These are phyloP conservation scores for Lasioglossum figueresi DNA, from an alignment of 2,888 invertebrate species.

Conservation along the genomic window DNA sequence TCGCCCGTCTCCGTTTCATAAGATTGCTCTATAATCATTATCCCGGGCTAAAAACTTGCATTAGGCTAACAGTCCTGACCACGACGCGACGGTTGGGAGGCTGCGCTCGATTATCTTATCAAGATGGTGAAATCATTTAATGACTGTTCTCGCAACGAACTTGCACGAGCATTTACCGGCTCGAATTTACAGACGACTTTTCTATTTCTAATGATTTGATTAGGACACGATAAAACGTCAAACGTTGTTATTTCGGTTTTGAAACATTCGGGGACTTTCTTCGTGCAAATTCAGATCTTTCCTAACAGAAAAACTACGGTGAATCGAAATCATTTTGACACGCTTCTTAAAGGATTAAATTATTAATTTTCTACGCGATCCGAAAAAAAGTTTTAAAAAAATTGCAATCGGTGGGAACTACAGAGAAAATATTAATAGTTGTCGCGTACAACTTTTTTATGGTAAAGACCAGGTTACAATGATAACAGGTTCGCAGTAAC, in stretches of 20 bases:
- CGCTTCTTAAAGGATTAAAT: too few species aligned
- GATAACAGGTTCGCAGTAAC: not conserved
- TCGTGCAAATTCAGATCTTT: not conserved
- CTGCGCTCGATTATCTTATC: conserved; percentile 46
- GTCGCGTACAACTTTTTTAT: too few species aligned
- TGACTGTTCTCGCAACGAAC: conserved; percentile 29
- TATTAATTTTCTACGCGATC: too few species aligned
- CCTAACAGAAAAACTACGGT: not conserved
- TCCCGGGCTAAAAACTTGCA: conserved; percentile 23
- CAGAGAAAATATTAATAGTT: too few species aligned
- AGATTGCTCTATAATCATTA: conserved; percentile 14
- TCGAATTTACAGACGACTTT: conserved; percentile 24
- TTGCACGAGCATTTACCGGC: conserved; percentile 23
- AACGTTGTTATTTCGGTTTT: not conserved
- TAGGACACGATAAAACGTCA: not conserved
- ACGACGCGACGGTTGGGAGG: not conserved
- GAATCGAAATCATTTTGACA: too few species aligned
- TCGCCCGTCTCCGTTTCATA: not conserved
- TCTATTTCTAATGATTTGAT: conserved; percentile 20
- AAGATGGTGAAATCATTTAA: conserved; percentile 56
- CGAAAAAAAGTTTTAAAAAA: too few species aligned
- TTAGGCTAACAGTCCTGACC: conserved; percentile 16
- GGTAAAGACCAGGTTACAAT: not conserved
- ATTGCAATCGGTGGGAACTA: too few species aligned
- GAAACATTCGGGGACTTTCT: not conserved